Evolutionary conservation across 2,888 invertebrate species (phyloP).

Genomic region (Syrphus vitripennis): DNA sequence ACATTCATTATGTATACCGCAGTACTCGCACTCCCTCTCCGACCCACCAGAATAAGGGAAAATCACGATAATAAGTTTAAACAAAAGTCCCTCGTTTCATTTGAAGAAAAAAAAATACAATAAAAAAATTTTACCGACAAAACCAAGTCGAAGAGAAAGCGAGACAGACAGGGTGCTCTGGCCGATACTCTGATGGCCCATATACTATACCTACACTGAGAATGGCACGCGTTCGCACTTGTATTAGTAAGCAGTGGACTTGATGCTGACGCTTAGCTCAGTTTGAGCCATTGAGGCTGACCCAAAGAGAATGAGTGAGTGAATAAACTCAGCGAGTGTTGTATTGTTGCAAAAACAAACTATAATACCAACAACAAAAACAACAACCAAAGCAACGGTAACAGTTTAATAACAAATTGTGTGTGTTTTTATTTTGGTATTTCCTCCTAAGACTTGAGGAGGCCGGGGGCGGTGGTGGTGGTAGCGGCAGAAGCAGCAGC

Average conservation of each 20-base stretch:
- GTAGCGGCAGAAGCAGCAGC: not conserved
- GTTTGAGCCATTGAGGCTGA: slow-evolving; percentile 33
- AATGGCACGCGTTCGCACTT: slow-evolving; percentile 67
- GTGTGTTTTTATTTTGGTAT: slow-evolving; percentile 25
- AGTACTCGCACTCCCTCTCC: slow-evolving; percentile 12
- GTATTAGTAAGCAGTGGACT: slow-evolving; percentile 55
- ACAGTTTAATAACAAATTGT: slow-evolving; percentile 57
- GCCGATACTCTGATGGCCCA: not conserved
- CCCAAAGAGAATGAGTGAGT: slow-evolving; percentile 68
- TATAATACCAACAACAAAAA: slow-evolving; percentile 31
- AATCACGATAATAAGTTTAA: slow-evolving; percentile 29
- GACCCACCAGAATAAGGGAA: slow-evolving; percentile 46
- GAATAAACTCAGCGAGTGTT: slow-evolving; percentile 53
- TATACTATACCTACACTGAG: slow-evolving; percentile 20
- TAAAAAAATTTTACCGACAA: slow-evolving; percentile 25
- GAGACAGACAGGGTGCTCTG: slow-evolving; percentile 34
- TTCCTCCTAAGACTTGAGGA: not conserved
- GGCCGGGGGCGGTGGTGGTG: not conserved
- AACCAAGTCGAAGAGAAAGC: not conserved
- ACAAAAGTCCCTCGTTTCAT: slow-evolving; percentile 34
- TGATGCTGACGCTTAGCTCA: not conserved
- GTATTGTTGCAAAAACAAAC: slow-evolving; percentile 58
- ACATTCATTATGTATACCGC: slow-evolving; percentile 9
- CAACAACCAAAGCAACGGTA: slow-evolving; percentile 45
- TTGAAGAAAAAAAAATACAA: not conserved